Evolutionary conservation across 2,888 invertebrate genomes (phyloP), one percentile per base, ranked within the genome.

Genomic region (Abrostola triplasia): DNA sequence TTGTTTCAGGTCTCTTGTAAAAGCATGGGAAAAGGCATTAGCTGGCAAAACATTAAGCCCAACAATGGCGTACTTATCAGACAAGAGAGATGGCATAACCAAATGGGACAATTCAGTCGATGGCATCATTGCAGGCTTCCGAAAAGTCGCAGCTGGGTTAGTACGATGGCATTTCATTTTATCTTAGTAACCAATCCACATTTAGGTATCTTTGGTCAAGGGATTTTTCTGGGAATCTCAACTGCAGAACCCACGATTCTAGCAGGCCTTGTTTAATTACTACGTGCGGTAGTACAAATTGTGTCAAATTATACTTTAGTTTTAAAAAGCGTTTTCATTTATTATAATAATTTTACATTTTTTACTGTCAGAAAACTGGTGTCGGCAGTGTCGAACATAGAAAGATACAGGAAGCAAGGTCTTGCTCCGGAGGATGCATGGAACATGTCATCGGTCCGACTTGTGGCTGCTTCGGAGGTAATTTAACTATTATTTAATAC

Each of bases 391-490:
- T 93, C 95, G 7, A 96, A 96, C 71, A 94, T 98, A 76, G 96
- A 97, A 59, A 93, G 95, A n/a, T 95, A 96, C 67, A 94, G 95
- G 6, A 94, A 91, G 53, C 93, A 92, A 49, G 98, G 98, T 0
- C 79, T 95, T 35, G 88, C 95, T 0, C 94, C 95, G 6, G 98
- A 98, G 88, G 97, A 97, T 73, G 98, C 98, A 0, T 98, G 98
- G 96, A 98, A 99, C 88, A 95, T 96, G 76, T 96, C 97, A 6
- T 97, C 98, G 0, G 97, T 98, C 48, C 97, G 97, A 86, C 91
- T 99, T 13, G 96, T 97, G 0, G 96, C 96, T 66, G 97, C 98
- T 36, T 97, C 98, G 9, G 97, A 98, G 94, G 97, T 97, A 92
- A 59, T 0, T 41, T 24, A 24, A 42, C n/a, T 8, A 10, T 10